phyloP scores from a whole-genome alignment of 2,113 vertebrate species.

The Rhinopomastus cyanomelas region DNA sequence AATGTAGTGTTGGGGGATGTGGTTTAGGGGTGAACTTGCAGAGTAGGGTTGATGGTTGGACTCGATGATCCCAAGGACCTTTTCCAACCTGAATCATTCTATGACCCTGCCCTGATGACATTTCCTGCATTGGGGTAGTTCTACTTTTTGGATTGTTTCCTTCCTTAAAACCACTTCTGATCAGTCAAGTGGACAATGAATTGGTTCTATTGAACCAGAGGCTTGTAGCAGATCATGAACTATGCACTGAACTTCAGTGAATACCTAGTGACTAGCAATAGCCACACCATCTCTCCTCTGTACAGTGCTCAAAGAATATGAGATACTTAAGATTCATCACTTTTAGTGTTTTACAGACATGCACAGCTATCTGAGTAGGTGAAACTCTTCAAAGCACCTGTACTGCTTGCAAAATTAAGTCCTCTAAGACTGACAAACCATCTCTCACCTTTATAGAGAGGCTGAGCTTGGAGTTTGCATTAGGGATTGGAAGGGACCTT shows the following conservation, averaged over 20 bases:
- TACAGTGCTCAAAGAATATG: background rate
- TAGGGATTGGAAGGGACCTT: too few species aligned
- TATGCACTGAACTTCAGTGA: background rate
- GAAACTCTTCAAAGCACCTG: background rate
- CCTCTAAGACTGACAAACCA: background rate
- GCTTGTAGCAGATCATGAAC: background rate
- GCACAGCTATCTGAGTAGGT: background rate
- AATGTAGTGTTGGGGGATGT: too few species aligned
- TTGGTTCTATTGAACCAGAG: too few species aligned
- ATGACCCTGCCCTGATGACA: background rate
- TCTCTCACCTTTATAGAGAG: background rate
- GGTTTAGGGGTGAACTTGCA: too few species aligned
- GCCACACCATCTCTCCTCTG: background rate
- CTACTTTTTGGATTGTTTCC: background rate
- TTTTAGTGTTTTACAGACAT: background rate
- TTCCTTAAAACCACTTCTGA: background rate
- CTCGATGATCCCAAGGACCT: too few species aligned
- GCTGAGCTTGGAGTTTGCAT: background rate
- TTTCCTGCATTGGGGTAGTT: background rate
- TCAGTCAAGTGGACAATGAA: background rate
- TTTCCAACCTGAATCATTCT: too few species aligned
- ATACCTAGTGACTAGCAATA: background rate
- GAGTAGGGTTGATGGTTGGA: too few species aligned
- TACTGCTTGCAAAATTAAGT: background rate
- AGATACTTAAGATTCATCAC: background rate